Evolutionary conservation across 2,797 vertebrate species (phyloP).

Genomic region (Acomys russatus): DNA sequence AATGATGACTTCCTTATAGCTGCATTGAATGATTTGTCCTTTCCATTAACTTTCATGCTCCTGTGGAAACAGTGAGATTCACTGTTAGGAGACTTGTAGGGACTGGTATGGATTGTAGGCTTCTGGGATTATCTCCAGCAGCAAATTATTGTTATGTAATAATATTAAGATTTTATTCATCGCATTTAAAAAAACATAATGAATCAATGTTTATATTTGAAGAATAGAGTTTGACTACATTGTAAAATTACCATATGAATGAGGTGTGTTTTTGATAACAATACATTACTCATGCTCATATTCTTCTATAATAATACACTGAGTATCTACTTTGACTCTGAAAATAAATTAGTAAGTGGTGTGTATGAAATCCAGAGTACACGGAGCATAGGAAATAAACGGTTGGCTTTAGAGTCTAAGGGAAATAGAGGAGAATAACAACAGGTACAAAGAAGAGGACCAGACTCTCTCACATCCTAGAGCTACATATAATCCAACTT

Average conservation of each 20-base stretch:
- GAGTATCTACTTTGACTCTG: not conserved
- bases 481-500: not conserved
- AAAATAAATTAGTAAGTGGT: not conserved
- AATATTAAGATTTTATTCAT: not conserved
- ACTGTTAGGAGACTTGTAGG: not conserved
- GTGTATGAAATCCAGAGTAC: not conserved
- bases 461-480: not conserved
- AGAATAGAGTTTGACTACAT: not conserved
- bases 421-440: not conserved
- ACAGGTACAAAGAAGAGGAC: not conserved
- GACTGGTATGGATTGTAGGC: not conserved
- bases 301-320: not conserved
- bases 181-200: not conserved
- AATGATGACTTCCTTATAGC: too few species aligned
- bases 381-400: not conserved
- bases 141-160: not conserved
- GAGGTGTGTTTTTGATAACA: not conserved
- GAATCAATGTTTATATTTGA: not conserved
- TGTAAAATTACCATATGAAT: not conserved
- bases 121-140: not conserved
- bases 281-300: not conserved
- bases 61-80: not conserved
- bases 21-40: not conserved
- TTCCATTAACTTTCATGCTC: not conserved
- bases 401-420: not conserved